A percentile compares a stretch with the other conserved stretches of the same genome.
These are phyloP conservation scores for Ruditapes philippinarum DNA, from an alignment of 1,140 invertebrate species.

Conservation along the genomic window DNA sequence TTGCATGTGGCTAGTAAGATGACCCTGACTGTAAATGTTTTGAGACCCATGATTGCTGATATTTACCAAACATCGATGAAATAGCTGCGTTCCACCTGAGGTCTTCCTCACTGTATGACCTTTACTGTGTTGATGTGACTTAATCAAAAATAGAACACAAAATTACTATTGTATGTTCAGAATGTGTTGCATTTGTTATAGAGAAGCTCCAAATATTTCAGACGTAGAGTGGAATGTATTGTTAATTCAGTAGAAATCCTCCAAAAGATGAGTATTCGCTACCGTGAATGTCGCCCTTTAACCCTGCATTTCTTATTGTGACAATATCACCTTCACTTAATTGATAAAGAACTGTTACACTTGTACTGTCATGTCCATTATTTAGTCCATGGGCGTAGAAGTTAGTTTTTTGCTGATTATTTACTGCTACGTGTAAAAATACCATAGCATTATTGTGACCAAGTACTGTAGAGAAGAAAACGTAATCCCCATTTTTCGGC, in stretches of 20 bases:
- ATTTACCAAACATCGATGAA: too few species aligned
- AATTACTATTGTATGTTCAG: too few species aligned
- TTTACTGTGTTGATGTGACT: too few species aligned
- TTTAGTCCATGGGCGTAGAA: not conserved
- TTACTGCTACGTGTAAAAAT: not conserved
- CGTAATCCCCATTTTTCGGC: not conserved
- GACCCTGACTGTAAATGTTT: too few species aligned
- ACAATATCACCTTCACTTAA: not conserved
- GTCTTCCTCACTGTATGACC: too few species aligned
- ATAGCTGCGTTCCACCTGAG: too few species aligned
- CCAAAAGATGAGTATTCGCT: not conserved
- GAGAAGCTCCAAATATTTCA: too few species aligned
- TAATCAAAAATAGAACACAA: too few species aligned
- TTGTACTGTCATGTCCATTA: not conserved
- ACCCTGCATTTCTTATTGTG: not conserved
- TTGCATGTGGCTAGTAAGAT: too few species aligned
- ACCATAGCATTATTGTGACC: not conserved
- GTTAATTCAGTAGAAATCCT: not conserved
- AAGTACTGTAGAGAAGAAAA: not conserved
- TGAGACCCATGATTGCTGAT: too few species aligned
- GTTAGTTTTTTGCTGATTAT: not conserved
- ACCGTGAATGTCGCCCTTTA: not conserved
- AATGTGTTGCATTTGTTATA: too few species aligned
- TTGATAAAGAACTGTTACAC: not conserved
- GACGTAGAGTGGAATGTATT: too few species aligned